phyloP scores from a whole-genome alignment of 92 coral and sea anemone species.

The Porites evermanni region DNA sequence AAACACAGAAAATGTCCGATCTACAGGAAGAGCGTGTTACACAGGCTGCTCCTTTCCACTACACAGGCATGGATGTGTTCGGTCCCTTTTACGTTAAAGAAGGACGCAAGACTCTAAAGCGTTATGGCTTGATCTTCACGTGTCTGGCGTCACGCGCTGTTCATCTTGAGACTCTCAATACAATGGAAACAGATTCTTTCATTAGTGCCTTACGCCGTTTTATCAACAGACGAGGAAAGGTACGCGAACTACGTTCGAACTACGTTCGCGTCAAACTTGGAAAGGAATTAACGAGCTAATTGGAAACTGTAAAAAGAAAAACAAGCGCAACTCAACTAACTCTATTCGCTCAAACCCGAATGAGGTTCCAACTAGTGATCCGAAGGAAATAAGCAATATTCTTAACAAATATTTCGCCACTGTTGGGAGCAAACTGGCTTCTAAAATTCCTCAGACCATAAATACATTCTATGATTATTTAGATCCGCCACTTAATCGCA shows the following conservation, averaged over 20 bases:
- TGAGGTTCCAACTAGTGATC: no score
- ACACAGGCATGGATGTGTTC: constrained; percentile 50
- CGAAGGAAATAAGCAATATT: no score
- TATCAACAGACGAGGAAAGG: constrained; percentile 3
- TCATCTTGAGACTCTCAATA: constrained; percentile 49
- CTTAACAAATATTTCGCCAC: no score
- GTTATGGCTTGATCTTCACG: constrained; percentile 37
- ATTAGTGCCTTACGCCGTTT: constrained; percentile 43
- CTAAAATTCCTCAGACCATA: no score
- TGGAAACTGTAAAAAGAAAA: no score
- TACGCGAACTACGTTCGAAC: not conserved
- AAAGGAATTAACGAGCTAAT: not conserved
- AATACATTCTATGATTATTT: no score
- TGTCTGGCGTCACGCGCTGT: constrained; percentile 53
- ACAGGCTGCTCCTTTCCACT: constrained; percentile 31
- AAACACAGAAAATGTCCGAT: constrained; percentile 11
- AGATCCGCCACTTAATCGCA: no score
- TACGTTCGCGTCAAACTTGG: not conserved
- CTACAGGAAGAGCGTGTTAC: constrained; percentile 44
- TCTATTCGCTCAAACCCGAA: no score
- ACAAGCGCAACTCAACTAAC: no score
- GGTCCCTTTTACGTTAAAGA: constrained; percentile 57
- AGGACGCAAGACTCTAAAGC: constrained; percentile 53
- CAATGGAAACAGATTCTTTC: constrained; percentile 40
- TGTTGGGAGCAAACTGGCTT: no score